A percentile compares a stretch with the other conserved stretches of the same genome.
Conservation (phyloP, 2,797 vertebrate genomes). For the Geotrypetes seraphini region DNA sequence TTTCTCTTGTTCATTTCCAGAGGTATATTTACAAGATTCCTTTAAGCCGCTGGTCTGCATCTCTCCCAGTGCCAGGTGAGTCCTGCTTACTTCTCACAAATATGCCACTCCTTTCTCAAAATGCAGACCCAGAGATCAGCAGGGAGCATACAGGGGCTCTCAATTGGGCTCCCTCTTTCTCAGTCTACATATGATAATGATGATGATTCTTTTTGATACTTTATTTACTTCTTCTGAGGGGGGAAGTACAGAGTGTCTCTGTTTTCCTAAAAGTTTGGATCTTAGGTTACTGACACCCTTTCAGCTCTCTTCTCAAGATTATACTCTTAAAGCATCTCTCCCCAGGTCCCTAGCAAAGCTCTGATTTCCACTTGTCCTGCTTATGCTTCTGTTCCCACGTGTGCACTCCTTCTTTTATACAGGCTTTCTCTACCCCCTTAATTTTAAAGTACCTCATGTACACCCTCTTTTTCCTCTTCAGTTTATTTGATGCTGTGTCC, state of each 20-base stretch:
- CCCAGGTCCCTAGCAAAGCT: neutral
- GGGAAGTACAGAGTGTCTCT: too few species aligned
- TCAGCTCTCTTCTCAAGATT: neutral
- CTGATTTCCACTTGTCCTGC: neutral
- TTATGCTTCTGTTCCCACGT: neutral
- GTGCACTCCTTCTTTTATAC: neutral
- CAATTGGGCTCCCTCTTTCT: too few species aligned
- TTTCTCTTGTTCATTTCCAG: constrained; percentile 35
- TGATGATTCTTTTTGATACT: too few species aligned
- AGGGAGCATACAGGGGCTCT: neutral
- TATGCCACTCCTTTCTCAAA: too few species aligned
- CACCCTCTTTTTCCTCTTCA: constrained; percentile 23
- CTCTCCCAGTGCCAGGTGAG: constrained; percentile 86
- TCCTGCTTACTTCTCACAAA: too few species aligned
- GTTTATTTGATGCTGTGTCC: constrained; percentile 88
- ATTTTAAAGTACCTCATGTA: neutral
- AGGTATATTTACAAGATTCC: constrained; percentile 90
- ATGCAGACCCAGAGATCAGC: neutral
- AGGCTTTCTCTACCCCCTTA: neutral
- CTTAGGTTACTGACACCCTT: too few species aligned
- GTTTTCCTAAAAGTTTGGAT: too few species aligned
- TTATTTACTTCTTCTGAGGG: too few species aligned
- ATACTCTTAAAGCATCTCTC: neutral
- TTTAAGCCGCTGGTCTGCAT: constrained; percentile 95
- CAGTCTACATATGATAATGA: too few species aligned